phyloP scores from a whole-genome alignment of 2,888 invertebrate genomes.

The Ormyrus labotus region DNA sequence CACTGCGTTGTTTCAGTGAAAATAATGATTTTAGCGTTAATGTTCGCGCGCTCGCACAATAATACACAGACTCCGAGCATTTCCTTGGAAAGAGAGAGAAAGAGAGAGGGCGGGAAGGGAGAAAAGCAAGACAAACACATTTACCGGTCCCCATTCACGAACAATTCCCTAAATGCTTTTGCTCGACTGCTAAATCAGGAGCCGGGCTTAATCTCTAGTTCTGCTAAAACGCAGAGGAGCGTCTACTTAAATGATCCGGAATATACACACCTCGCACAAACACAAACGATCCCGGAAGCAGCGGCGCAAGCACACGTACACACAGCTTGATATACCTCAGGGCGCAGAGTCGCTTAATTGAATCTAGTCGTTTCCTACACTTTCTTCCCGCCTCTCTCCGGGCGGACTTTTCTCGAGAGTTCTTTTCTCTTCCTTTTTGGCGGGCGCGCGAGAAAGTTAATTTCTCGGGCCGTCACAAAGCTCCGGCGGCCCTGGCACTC shows the following conservation, averaged over 20 bases:
- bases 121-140: slow-evolving; percentile 19
- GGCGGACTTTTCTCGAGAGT: not conserved
- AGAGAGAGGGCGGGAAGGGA: not conserved
- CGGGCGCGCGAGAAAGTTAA: slow-evolving; percentile 15
- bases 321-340: not conserved
- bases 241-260: too few relatives aligned
- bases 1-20: slow-evolving; percentile 2
- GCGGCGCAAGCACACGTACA: not conserved
- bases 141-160: slow-evolving; percentile 13
- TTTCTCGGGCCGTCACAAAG: slow-evolving; percentile 36
- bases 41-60: not conserved
- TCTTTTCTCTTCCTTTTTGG: not conserved
- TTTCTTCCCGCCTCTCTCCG: not conserved
- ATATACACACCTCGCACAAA: not conserved
- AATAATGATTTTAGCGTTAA: slow-evolving; percentile 13
- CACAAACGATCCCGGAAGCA: not conserved
- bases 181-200: slow-evolving; percentile 38
- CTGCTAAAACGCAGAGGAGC: not conserved
- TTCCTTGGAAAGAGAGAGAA: not conserved
- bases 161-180: slow-evolving; percentile 35
- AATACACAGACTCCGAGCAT: not conserved
- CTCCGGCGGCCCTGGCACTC: slow-evolving; percentile 7
- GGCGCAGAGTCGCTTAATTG: slow-evolving; percentile 12
- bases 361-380: slow-evolving; percentile 10
- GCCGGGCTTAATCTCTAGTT: slow-evolving; percentile 24